phyloP scores from a whole-genome alignment of 2,113 vertebrate genomes.

The Coryphaenoides rupestris region DNA sequence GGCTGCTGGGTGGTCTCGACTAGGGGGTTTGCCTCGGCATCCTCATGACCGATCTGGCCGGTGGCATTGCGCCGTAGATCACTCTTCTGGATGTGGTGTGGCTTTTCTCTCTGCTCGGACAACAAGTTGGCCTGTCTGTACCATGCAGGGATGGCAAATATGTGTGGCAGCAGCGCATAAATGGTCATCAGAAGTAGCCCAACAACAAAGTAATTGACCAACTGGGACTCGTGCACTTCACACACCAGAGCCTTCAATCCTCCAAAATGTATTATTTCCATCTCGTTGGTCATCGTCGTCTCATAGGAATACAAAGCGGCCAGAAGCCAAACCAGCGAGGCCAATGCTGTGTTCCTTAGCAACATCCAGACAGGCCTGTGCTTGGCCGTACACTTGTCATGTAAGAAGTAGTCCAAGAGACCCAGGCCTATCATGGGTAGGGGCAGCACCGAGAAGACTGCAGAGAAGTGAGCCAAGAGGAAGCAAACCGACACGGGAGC shows the following conservation, averaged over 20 bases:
- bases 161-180: conserved; percentile 43
- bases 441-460: conserved; percentile 51
- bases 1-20: background rate
- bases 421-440: conserved; percentile 56
- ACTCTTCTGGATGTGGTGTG: conserved; percentile 12
- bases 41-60: background rate
- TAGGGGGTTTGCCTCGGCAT: background rate
- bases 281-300: conserved; percentile 4
- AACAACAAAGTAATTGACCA: conserved; percentile 26
- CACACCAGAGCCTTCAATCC: conserved; percentile 34
- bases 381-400: background rate
- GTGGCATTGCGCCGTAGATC: conserved; percentile 26
- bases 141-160: conserved; percentile 40
- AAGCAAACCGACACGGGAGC: conserved; percentile 38
- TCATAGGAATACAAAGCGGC: conserved; percentile 32
- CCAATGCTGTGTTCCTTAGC: conserved; percentile 18
- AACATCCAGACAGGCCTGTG: background rate
- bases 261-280: background rate
- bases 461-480: conserved; percentile 51
- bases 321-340: conserved; percentile 51
- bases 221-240: conserved; percentile 35
- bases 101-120: conserved; percentile 4
- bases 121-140: conserved; percentile 29
- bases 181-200: conserved; percentile 14
- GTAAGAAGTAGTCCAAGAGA: conserved; percentile 46